phyloP scores from a whole-genome alignment of 2,888 invertebrate genomes.

The Pheosia gnoma region DNA sequence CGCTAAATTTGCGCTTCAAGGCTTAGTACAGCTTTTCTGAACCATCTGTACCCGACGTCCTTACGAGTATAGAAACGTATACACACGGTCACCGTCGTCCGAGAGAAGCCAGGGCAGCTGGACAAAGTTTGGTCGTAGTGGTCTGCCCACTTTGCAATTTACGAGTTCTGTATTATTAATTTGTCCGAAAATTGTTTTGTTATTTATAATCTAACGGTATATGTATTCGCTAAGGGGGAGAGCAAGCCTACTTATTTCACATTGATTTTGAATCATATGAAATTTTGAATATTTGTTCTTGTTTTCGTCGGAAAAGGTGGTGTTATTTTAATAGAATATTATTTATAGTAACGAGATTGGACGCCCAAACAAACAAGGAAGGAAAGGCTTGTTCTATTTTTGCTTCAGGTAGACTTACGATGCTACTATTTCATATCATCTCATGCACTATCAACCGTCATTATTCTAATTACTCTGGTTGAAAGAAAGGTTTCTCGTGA shows the following conservation, averaged over 20 bases:
- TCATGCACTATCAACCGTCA: too few species aligned
- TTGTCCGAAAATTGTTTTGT: conserved; percentile 56
- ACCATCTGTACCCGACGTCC: too few species aligned
- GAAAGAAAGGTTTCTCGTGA: too few species aligned
- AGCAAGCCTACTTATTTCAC: too few species aligned
- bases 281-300: neutral
- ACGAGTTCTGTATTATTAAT: conserved; percentile 56
- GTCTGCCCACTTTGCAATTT: conserved; percentile 65
- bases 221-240: neutral
- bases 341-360: neutral
- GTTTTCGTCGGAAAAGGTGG: neutral
- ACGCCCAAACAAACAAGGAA: conserved; percentile 9
- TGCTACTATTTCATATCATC: neutral
- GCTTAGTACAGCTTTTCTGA: too few species aligned
- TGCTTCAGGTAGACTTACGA: neutral
- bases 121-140: conserved; percentile 45
- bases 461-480: too few species aligned
- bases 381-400: conserved; percentile 8
- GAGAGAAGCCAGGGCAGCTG: conserved; percentile 35
- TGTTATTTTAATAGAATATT: neutral
- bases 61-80: conserved; percentile 1
- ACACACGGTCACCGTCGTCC: conserved; percentile 15
- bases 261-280: neutral
- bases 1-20: too few species aligned
- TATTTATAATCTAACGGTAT: conserved; percentile 46